These are phyloP conservation scores for Riparia riparia DNA, from an alignment of 2,113 vertebrate genomes.

Conservation along the genomic window DNA sequence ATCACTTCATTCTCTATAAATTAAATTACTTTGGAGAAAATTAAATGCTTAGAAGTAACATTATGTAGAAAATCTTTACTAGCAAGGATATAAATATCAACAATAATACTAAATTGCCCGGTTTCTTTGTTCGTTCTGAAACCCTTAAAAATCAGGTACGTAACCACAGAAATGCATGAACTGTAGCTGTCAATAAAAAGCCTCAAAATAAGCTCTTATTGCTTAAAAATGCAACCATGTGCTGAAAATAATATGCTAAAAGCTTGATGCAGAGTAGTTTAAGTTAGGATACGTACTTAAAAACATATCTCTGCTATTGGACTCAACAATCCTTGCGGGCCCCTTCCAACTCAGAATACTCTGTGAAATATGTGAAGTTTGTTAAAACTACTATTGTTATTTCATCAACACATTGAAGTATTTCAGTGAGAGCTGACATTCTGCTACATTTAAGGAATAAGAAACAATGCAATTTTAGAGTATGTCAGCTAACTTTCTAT, in stretches of 20 bases:
- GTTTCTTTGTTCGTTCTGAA: neutral
- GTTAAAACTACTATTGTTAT: neutral
- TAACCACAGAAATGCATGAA: neutral
- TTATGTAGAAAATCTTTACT: neutral
- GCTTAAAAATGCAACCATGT: neutral
- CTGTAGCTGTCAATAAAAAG: neutral
- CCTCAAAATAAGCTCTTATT: neutral
- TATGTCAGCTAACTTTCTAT: neutral
- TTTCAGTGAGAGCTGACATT: neutral
- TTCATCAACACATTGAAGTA: neutral
- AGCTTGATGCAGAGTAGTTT: neutral
- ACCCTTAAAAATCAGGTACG: neutral
- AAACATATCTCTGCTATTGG: neutral
- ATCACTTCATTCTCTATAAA: neutral
- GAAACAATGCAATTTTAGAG: neutral
- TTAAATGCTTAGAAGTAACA: neutral
- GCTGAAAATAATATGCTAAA: neutral
- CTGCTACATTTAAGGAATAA: neutral
- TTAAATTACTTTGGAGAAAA: neutral
- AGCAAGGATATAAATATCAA: neutral
- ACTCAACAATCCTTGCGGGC: neutral
- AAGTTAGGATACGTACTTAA: neutral
- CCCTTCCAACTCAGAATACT: neutral
- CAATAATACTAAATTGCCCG: neutral
- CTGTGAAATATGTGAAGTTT: neutral